Base-by-base conservation (phyloP, 2,797 vertebrate species). In the Mycteria americana region DNA sequence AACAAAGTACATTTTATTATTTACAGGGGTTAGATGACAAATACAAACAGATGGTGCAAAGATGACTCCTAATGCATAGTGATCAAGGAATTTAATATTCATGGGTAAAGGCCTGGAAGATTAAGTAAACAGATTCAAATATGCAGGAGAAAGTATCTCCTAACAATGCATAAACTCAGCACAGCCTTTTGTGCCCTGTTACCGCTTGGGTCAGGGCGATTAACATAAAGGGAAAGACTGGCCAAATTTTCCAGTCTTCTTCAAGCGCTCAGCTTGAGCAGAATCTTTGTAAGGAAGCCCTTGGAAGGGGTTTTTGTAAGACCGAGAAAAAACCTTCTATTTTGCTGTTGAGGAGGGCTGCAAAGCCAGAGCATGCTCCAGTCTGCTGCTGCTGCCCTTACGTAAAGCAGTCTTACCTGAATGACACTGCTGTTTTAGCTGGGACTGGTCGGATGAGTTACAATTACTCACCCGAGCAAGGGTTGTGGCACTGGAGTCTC, bases 1-100 rank as follows among this genome's bases (percentile, higher is more conserved):
- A 97, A 94, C 95, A 96, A 97, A 96, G 93, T 96, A 96, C 96
- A 92, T 97, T 97, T 96, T 97, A 97, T 95, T 96, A 95, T 97
- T 97, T 96, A 93, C 96, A 96, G 87, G 87, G 93, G 92, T 92
- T 97, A 96, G 95, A 96, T 96, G 93, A 87, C 94, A 96, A 97
- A 96, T 94, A 97, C 89, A 97, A 97, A 96, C 96, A 97, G 97
- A 96, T 97, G 97, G 97, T 96, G 83, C 67, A 92, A 97, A 95
- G 94, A 96, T 96, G 92, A 94, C 85, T 96, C 85, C 93, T 97
- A 92, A 95, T 96, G 93, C 95, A 96, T 96, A 97, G 95, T 91
- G 94, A 97, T 96, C 85, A 82, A 88, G 89, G 89, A 94, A 96
- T 94, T 97, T 97, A 92, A 96, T 96, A 97, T 97, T 96, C 87